Percentiles rank a stretch among this genome's conserved stretches.
Evolutionary conservation across 2,888 invertebrate genomes (phyloP).

Genomic region (Drosophila monieri): DNA sequence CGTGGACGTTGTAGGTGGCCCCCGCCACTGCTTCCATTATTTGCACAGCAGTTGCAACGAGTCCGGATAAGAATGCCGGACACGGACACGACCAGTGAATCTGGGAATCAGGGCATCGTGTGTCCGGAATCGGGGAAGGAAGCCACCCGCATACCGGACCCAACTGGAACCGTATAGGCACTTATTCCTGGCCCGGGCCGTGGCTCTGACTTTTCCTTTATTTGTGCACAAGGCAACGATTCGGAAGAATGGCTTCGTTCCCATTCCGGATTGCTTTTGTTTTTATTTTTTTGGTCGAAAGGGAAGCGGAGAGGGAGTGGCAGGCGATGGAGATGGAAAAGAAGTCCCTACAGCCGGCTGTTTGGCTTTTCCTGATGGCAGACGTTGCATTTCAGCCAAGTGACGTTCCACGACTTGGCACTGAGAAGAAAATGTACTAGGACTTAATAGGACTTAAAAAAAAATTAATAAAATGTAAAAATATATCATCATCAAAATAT

Average conservation of each 20-base stretch:
- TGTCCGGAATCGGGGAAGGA: slow-evolving; percentile 3
- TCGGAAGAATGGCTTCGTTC: slow-evolving; percentile 66
- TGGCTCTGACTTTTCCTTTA: slow-evolving; percentile 60
- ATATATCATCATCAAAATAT: too few species aligned
- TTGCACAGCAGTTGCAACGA: slow-evolving; percentile 79
- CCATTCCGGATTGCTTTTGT: slow-evolving; percentile 32
- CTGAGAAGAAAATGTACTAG: slow-evolving; percentile 23
- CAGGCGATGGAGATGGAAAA: slow-evolving; percentile 1
- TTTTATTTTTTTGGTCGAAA: slow-evolving; percentile 8
- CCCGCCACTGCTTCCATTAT: slow-evolving; percentile 66
- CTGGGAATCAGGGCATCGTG: not conserved
- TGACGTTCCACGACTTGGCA: slow-evolving; percentile 28
- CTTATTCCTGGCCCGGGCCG: slow-evolving; percentile 42
- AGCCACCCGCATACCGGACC: slow-evolving; percentile 23
- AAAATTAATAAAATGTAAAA: too few species aligned
- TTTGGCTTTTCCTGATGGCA: slow-evolving; percentile 39
- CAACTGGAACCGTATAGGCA: slow-evolving; percentile 27
- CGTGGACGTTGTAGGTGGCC: slow-evolving; percentile 47
- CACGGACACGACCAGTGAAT: slow-evolving; percentile 22
- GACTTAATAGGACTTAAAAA: not conserved
- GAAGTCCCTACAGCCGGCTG: slow-evolving; percentile 40
- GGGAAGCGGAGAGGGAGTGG: not conserved
- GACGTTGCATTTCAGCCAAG: slow-evolving; percentile 53
- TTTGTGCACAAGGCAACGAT: slow-evolving; percentile 71
- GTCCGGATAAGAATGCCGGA: slow-evolving; percentile 39